Base-by-base conservation (phyloP, 2,888 invertebrate genomes). In the Hypolimnas misippus region DNA sequence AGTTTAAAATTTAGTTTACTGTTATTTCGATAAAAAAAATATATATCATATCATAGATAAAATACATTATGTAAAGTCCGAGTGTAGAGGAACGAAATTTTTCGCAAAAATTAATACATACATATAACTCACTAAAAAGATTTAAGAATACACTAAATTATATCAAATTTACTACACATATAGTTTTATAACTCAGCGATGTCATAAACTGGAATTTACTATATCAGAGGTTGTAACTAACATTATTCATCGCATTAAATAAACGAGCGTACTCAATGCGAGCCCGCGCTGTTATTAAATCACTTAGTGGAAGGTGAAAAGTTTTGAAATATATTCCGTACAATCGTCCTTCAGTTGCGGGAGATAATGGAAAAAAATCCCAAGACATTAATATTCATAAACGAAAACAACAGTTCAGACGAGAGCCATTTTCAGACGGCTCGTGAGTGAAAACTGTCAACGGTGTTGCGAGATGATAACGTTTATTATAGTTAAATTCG, bases 291-390 rank as follows among this genome's bases (percentile, higher is more conserved):
- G 63, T 68, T 66, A 69, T 67, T 70, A 72, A 76, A 75, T 73
- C 74, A 74, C 71, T 75, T 75, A 72, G 70, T 61, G 64, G 63
- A 70, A 70, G 74, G 70, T 70, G 72, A 67, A 79, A 79, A 79
- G 71, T 80, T 77, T 75, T 75, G 74, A 80, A 82, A 82, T 82
- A 76, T 83, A 81, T 83, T 80, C 80, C 71, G 69, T 70, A 63
- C 75, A 76, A 75, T 74, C 76, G 76, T 77, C 76, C 75, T 74
- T 76, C 75, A 71, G 73, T 68, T 67, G 64, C 57, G 52, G 58
- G 72, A 76, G 77, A 79, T 83, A 82, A 83, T 84, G 83, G 84
- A 82, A 84, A 83, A 57, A 83, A 82, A 80, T 82, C 77, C 78
- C 74, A 44, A 66, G 63, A 68, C 80, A 81, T 84, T 82, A 82